phyloP scores from a whole-genome alignment of 2,888 invertebrate species.

The Candidula unifasciata region DNA sequence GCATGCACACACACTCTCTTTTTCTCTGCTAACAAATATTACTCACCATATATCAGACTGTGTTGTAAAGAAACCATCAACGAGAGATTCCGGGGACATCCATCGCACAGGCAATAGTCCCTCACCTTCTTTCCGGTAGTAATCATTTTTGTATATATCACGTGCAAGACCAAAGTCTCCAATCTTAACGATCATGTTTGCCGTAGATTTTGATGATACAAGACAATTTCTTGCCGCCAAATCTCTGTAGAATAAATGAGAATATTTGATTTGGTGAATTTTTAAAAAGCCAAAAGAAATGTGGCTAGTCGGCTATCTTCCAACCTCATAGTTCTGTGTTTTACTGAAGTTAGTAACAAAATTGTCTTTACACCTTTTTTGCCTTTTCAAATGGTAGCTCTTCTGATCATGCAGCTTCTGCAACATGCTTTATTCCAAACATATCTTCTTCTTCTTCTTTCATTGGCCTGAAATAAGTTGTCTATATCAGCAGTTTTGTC shows the following conservation, averaged over 20 bases:
- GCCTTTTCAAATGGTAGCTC: no score
- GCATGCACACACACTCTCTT: no score
- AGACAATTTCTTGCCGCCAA: conserved; percentile 96
- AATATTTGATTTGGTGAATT: background rate
- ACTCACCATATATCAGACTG: conserved; percentile 95
- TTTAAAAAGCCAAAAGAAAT: background rate
- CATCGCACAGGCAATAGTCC: conserved; percentile 95
- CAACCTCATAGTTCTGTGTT: no score
- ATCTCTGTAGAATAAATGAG: conserved; percentile 81
- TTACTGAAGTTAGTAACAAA: no score
- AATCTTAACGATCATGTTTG: conserved; percentile 90
- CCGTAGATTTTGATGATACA: conserved; percentile 80
- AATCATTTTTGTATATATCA: conserved; percentile 97
- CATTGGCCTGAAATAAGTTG: no score
- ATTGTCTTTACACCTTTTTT: no score
- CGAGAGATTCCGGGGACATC: conserved; percentile 98
- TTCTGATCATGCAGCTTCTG: no score
- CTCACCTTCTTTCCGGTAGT: conserved; percentile 94
- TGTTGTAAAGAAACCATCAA: conserved; percentile 96
- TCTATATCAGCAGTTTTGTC: no score
- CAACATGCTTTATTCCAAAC: no score
- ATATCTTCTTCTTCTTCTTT: no score
- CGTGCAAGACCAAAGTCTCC: conserved; percentile 98
- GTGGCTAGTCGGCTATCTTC: no score
- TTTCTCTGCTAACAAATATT: background rate